Evolutionary conservation across 2,888 invertebrate genomes (phyloP).

Genomic region (Kuschelorhynchus macadamiae): DNA sequence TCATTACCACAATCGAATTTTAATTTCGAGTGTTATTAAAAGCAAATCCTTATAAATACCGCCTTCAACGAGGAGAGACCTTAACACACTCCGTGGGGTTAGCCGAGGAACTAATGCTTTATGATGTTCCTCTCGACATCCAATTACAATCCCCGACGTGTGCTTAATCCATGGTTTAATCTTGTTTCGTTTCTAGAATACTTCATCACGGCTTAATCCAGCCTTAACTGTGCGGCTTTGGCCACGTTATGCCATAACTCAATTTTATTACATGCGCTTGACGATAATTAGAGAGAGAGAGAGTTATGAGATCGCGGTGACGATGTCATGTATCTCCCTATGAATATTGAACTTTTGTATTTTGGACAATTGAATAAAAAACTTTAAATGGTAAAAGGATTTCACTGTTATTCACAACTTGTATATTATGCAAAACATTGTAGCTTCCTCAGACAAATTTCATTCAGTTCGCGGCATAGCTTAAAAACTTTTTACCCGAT

Average conservation of each 20-base stretch:
- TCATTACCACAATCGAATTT: too few species aligned
- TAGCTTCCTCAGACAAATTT: too few species aligned
- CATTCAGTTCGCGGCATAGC: too few species aligned
- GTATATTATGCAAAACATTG: too few species aligned
- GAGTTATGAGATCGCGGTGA: constrained; percentile 15
- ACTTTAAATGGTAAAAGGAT: too few species aligned
- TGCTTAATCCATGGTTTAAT: constrained; percentile 42
- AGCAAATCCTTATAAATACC: too few species aligned
- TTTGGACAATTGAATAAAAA: too few species aligned
- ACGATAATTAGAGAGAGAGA: constrained; percentile 40
- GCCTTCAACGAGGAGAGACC: too few species aligned
- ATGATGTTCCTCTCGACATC: constrained; percentile 36
- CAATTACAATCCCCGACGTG: constrained; percentile 45
- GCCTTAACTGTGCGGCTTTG: constrained; percentile 40
- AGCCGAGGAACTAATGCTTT: constrained; percentile 31
- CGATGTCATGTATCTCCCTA: neutral
- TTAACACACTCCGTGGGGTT: too few species aligned
- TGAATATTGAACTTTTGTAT: constrained; percentile 3
- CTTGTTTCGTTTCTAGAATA: constrained; percentile 48
- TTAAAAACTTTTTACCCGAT: too few species aligned
- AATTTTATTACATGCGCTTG: constrained; percentile 43
- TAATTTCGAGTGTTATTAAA: too few species aligned
- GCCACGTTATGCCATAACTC: constrained; percentile 40
- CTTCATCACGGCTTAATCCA: constrained; percentile 48
- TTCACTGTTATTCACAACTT: too few species aligned